Evolutionary conservation across 2,888 invertebrate species (phyloP), one percentile per base, ranked within the genome.

Genomic region (Tetanocera ferruginea): DNA sequence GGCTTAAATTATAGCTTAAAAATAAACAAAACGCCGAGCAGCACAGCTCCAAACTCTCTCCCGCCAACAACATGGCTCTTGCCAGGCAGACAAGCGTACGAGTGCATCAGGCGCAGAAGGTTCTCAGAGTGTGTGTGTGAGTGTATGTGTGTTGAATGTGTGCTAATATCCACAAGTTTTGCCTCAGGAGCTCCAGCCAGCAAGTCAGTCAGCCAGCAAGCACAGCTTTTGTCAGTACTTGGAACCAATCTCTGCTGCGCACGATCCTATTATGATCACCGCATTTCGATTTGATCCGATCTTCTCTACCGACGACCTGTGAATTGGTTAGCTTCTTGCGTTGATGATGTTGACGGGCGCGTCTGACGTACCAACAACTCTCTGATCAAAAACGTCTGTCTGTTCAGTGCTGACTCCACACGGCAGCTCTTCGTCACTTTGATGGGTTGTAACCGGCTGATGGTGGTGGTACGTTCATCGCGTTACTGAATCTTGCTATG

Each of bases 1-100:
- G 87, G 87, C 84, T 86, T 88, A 90, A 90, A 90, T 90, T 90
- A 90, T 89, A 89, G 89, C 87, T 86, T 88, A 85, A 90, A 90
- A 90, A 90, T 90, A 89, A 90, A 90, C 90, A 90, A 90, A 89
- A 88, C 87, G 86, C 87, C 86, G 88, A 80, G 82, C 78, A 80
- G 81, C 80, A 60, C 74, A 64, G 31, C 70, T 8, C 69, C 3
- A 37, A 25, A 34, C 57, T 9, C 23, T 51, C n/a, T 28, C 66
- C 19, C 2, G 69, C 75, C 66, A 64, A 49, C 31, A 76, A 72
- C 31, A 64, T 57, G 19, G 57, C 23, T 9, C n/a, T 64, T 64
- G 43, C 14, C 43, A 43, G 43, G 14, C 43, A 43, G 43, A 43
- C 43, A 43, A 64, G 17, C 64, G 43, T 23, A 51, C 62, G 75